phyloP scores from a whole-genome alignment of 35 echinoderm and acorn worm species.

The Holothuria glaberrima region DNA sequence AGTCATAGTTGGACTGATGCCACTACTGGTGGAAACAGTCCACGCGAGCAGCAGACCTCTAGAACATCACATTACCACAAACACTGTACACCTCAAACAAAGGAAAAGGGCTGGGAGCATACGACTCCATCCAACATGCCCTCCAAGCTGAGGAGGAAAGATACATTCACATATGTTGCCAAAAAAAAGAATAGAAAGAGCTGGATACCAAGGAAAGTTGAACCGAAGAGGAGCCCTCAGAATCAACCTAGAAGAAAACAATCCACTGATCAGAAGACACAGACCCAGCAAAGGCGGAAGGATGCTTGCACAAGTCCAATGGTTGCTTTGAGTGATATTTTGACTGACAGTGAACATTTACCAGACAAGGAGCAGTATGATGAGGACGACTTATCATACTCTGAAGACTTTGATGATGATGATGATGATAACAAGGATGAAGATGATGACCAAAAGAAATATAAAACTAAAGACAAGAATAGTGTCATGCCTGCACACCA shows the following conservation, averaged over 20 bases:
- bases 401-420: constrained; percentile 3
- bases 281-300: background rate
- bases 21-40: background rate
- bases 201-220: constrained; percentile 12
- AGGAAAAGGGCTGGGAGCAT: background rate
- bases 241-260: background rate
- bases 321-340: constrained; percentile 15
- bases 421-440: constrained; percentile 9
- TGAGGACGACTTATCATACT: background rate
- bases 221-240: background rate
- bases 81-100: constrained; percentile 9
- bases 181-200: constrained; percentile 2
- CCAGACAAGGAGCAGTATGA: constrained; percentile 9
- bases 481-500: too few relatives aligned
- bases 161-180: background rate
- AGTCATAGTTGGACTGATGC: background rate
- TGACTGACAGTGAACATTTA: background rate
- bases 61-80: constrained; percentile 16
- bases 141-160: constrained; percentile 9
- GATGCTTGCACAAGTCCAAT: constrained; percentile 28
- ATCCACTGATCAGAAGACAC: constrained; percentile 10
- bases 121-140: background rate
- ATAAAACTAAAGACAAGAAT: too few relatives aligned
- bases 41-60: background rate
- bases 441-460: background rate